Percentiles rank a stretch among this genome's conserved stretches.
Conservation (phyloP, 2,113 vertebrate genomes). For the Mystacornis crossleyi region DNA sequence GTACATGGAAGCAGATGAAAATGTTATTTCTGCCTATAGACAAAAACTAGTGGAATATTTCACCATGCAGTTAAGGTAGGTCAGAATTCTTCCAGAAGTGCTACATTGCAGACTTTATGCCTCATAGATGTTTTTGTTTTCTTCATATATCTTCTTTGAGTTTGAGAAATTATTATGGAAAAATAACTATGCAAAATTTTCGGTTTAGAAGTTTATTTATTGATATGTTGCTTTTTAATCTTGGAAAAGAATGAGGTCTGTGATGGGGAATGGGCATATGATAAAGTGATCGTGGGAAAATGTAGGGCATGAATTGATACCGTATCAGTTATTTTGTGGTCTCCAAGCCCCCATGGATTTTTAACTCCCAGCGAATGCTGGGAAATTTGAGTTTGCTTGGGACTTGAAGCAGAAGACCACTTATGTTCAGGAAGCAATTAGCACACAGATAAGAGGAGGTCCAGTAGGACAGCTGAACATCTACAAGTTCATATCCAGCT, state of each 20-base stretch:
- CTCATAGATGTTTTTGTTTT: background rate
- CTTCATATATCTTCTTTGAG: background rate
- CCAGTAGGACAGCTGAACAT: background rate
- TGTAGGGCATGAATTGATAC: background rate
- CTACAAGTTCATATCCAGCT: background rate
- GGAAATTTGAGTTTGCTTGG: background rate
- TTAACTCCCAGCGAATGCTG: background rate
- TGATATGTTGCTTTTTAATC: background rate
- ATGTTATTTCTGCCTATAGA: slow-evolving; percentile 75
- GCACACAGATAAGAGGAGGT: background rate
- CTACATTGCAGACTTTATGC: background rate
- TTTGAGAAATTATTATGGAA: background rate
- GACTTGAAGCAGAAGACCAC: background rate
- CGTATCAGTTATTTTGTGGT: background rate
- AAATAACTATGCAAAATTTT: background rate
- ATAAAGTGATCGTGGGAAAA: background rate
- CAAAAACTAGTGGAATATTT: slow-evolving; percentile 90
- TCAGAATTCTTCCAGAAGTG: background rate
- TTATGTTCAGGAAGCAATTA: background rate
- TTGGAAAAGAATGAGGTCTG: background rate
- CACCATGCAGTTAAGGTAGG: slow-evolving; percentile 85
- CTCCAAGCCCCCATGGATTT: background rate
- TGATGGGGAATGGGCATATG: background rate
- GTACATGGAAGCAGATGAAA: slow-evolving; percentile 80
- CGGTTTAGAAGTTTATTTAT: background rate